A percentile compares a stretch with the other conserved stretches of the same genome.
phyloP scores from a whole-genome alignment of 2,797 vertebrate genomes.

The Silurus lanzhouensis region DNA sequence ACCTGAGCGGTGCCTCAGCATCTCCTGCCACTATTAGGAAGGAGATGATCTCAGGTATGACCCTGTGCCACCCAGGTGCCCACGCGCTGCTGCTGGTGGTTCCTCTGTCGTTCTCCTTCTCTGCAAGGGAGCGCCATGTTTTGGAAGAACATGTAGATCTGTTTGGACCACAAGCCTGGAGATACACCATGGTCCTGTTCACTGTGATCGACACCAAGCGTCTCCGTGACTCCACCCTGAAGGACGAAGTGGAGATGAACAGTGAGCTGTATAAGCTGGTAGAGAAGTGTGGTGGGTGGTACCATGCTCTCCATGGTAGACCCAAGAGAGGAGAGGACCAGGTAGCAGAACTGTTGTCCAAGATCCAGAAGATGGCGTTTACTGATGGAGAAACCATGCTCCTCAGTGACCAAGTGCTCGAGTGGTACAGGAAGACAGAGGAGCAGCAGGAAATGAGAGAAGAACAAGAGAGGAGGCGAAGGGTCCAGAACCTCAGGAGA shows the following conservation, averaged over 20 bases:
- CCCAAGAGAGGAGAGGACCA: constrained; percentile 31
- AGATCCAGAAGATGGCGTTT: constrained; percentile 45
- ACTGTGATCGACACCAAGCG: constrained; percentile 45
- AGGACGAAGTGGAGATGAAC: constrained; percentile 53
- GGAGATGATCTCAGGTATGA: constrained; percentile 49
- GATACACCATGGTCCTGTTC: constrained; percentile 54
- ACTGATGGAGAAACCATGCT: constrained; percentile 41
- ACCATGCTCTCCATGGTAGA: constrained; percentile 45
- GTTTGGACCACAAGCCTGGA: constrained; percentile 55
- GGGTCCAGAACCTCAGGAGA: constrained; percentile 1
- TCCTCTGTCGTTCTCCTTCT: constrained; percentile 54
- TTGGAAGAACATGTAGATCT: constrained; percentile 53
- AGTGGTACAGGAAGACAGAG: constrained; percentile 35
- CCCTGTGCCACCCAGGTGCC: constrained; percentile 53
- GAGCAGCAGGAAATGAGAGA: constrained; percentile 18
- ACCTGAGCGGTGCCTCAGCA: constrained; percentile 22
- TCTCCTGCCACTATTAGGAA: constrained; percentile 12
- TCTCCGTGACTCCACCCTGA: constrained; percentile 35
- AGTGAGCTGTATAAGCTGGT: constrained; percentile 47
- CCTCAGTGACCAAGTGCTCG: constrained; percentile 43
- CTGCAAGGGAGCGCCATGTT: constrained; percentile 32
- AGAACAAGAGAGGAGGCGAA: constrained; percentile 24
- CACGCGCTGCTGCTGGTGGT: constrained; percentile 57
- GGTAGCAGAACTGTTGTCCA: constrained; percentile 49
- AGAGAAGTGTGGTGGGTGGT: constrained; percentile 49